phyloP scores from a whole-genome alignment of 92 coral and sea anemone species.

The Phenganax stokvisi region DNA sequence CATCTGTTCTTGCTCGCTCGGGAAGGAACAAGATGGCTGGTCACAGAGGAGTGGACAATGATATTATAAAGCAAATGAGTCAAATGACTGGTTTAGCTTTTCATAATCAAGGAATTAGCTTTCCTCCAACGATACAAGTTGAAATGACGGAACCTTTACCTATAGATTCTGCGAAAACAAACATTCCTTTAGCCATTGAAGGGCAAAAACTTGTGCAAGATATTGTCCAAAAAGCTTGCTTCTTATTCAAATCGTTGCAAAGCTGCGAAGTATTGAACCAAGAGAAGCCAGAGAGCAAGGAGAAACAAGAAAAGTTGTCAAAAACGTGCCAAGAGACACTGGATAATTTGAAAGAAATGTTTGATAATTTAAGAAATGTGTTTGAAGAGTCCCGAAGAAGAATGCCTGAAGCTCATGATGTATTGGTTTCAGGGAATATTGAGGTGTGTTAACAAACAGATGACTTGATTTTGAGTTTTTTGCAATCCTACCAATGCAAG shows the following conservation, averaged over 20 bases:
- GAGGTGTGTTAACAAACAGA: neutral
- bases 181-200: slow-evolving; percentile 20
- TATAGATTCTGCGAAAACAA: slow-evolving; percentile 27
- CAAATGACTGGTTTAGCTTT: slow-evolving; percentile 20
- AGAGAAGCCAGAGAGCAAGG: slow-evolving; percentile 34
- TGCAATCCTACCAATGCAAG: no score
- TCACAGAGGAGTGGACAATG: slow-evolving; percentile 7
- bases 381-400: slow-evolving; percentile 29
- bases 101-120: slow-evolving; percentile 26
- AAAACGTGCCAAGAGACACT: slow-evolving; percentile 19
- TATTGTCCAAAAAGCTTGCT: slow-evolving; percentile 23
- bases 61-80: neutral
- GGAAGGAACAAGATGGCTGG: slow-evolving; percentile 23
- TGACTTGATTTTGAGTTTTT: no score
- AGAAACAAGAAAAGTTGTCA: slow-evolving; percentile 23
- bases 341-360: slow-evolving; percentile 29
- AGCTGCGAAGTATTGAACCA: slow-evolving; percentile 24
- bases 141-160: slow-evolving; percentile 24
- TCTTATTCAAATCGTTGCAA: slow-evolving; percentile 23
- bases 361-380: slow-evolving; percentile 18
- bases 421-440: slow-evolving; percentile 29
- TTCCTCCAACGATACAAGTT: slow-evolving; percentile 33
- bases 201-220: slow-evolving; percentile 26
- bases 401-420: slow-evolving; percentile 33
- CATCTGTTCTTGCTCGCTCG: neutral